Base-by-base conservation (phyloP, 2,113 vertebrate genomes). In the Pomatostomus ruficeps region DNA sequence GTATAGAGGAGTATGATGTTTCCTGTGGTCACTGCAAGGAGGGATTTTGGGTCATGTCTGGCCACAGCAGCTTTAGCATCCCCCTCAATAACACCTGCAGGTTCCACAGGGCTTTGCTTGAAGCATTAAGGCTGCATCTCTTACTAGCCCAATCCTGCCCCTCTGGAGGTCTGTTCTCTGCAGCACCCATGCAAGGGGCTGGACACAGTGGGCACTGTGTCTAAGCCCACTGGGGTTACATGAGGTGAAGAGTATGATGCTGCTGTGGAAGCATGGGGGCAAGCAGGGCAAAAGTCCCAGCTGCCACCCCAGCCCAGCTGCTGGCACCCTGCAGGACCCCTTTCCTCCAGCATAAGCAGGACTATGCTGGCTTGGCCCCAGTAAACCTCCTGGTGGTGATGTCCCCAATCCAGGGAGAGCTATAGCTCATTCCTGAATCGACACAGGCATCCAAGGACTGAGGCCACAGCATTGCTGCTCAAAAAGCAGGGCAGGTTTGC, bases 191-290 rank as follows among this genome's bases (percentile, higher is more conserved):
- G 8, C 18, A 66, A 85, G 58, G 20, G 15, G 28, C 17, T 40
- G 12, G 24, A 61, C 31, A 85, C 19, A 63, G 11, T 1, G 2
- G 63, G 14, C 45, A 20, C 12, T 5, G 22, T 24, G 28, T 36
- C 17, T 5, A 6, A 83, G 33, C 17, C 55, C 1, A 0, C 12
- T 55, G 58, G 7, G 6, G 8, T 25, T 33, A 40, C 0, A 12
- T 26, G 28, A 68, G 24, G 26, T 24, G 29, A 83, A 68, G 40
- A 26, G 15, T 38, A 43, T 6, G 0, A 1, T 0, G 0, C 20
- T 48, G 46, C 59, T 61, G 59, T 40, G 58, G 80, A 33, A 65
- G 25, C 35, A 45, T 29, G 74, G 15, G 21, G 46, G 6, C 20
- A 66, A 38, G 42, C 1, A 24, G 11, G 46, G 35, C 31, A 58